Evolutionary conservation across 2,888 invertebrate genomes (phyloP).

Genomic region (Chrysodeixis includens): DNA sequence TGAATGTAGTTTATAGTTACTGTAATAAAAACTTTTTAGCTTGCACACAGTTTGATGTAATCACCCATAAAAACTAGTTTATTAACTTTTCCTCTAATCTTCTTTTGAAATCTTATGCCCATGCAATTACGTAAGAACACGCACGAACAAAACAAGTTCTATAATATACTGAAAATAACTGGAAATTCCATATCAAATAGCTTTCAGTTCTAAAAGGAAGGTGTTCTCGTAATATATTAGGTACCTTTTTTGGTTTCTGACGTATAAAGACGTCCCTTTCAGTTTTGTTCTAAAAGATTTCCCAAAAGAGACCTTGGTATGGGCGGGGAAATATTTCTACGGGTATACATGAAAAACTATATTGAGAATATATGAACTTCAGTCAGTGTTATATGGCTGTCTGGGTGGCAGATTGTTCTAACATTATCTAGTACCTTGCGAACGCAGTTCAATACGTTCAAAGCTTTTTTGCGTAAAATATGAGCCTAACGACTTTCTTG

Average conservation of each 20-base stretch:
- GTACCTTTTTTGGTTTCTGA: slow-evolving; percentile 18
- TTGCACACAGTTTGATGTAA: background rate
- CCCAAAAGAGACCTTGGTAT: slow-evolving; percentile 36
- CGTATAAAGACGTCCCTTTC: slow-evolving; percentile 31
- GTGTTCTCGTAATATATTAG: slow-evolving; percentile 12
- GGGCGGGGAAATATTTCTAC: slow-evolving; percentile 14
- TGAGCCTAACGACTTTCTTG: too few relatives aligned
- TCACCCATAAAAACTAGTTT: background rate
- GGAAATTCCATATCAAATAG: background rate
- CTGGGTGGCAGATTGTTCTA: background rate
- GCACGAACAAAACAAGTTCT: slow-evolving; percentile 17
- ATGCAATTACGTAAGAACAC: slow-evolving; percentile 18
- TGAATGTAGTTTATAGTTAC: background rate
- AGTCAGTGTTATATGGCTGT: background rate
- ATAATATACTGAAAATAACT: slow-evolving; percentile 5
- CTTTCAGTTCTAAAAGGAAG: background rate
- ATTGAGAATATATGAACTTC: background rate
- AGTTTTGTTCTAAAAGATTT: slow-evolving; percentile 44
- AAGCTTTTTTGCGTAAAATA: too few relatives aligned
- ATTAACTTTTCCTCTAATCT: slow-evolving; percentile 6
- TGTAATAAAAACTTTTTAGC: background rate
- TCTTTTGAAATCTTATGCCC: background rate
- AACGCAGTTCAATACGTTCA: too few relatives aligned
- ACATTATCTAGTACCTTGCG: too few relatives aligned
- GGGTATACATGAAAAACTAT: slow-evolving; percentile 23